Evolutionary conservation across 2,797 vertebrate genomes (phyloP), one percentile per base, ranked within the genome.

Genomic region (Sebastes hubbsi): DNA sequence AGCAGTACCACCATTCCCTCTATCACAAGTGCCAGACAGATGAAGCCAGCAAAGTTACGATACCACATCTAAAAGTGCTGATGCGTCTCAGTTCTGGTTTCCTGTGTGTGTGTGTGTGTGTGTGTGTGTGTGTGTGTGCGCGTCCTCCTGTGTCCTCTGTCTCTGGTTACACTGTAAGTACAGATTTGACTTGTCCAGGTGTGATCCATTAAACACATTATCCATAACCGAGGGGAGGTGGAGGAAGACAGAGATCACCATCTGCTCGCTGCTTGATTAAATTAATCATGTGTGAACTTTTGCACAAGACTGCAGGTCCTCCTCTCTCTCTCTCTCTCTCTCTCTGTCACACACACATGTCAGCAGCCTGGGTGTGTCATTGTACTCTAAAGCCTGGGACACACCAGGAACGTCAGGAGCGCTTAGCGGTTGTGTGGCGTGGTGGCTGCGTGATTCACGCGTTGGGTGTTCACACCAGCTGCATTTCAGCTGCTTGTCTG

Each of bases 251-350:
- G 30, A 72, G 56, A 81, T 81, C 64, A 32, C 83, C 85, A 90
- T 89, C 89, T 91, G 86, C 60, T 79, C 61, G 0, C 63, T 34
- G 71, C 75, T 77, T 78, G 74, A 85, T 90, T 77, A 71, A 88
- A 86, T 85, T 59, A 88, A 89, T 87, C 84, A 83, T 55, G 71
- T 82, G 81, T 88, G 81, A 84, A 84, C 66, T 62, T 72, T 36
- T 54, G 38, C 55, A 38, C 8, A 27, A 80, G 24, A 65, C 66
- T 63, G 32, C 38, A 68, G 36, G 24, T 24, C 46, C 10, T 27
- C 46, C 0, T 42, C 5, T 5, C 34, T 62, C 24, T 24, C n/a
- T n/a, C n/a, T n/a, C n/a, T n/a, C 58, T 32, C 58, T 42, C 58
- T 46, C 18, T 42, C 3, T 7, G 34, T 36, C 34, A 36, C 34